A percentile compares a stretch with the other conserved stretches of the same genome.
These are phyloP conservation scores for Equus przewalskii DNA, from an alignment of 2,113 vertebrate genomes.

Conservation along the genomic window DNA sequence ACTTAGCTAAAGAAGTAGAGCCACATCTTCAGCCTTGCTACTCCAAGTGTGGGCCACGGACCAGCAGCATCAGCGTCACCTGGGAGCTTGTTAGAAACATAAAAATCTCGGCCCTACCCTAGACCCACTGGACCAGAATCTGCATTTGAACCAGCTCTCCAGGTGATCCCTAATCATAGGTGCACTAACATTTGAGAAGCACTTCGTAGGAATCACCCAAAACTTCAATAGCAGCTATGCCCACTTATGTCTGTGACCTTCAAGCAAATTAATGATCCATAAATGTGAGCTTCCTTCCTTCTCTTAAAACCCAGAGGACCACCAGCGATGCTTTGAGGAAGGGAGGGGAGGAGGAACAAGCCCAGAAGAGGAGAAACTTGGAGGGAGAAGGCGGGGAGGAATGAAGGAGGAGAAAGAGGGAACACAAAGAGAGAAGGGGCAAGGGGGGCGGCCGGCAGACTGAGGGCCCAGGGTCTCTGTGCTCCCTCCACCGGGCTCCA, in stretches of 20 bases:
- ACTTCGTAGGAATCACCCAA: neutral
- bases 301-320: neutral
- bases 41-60: neutral
- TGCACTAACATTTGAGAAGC: neutral
- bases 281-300: neutral
- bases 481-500: neutral
- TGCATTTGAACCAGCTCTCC: neutral
- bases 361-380: neutral
- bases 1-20: neutral
- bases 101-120: neutral
- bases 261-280: neutral
- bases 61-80: neutral
- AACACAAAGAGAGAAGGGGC: neutral
- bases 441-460: fast-evolving
- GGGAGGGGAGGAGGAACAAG: neutral
- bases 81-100: neutral
- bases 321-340: neutral
- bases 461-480: neutral
- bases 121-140: neutral
- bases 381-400: neutral
- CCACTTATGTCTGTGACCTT: neutral
- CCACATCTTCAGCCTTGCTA: neutral
- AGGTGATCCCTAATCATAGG: too few species aligned
- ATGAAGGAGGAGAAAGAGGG: too few species aligned
- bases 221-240: neutral